Conservation (phyloP, 2,888 invertebrate species). For the Dicyrtomina minuta region DNA sequence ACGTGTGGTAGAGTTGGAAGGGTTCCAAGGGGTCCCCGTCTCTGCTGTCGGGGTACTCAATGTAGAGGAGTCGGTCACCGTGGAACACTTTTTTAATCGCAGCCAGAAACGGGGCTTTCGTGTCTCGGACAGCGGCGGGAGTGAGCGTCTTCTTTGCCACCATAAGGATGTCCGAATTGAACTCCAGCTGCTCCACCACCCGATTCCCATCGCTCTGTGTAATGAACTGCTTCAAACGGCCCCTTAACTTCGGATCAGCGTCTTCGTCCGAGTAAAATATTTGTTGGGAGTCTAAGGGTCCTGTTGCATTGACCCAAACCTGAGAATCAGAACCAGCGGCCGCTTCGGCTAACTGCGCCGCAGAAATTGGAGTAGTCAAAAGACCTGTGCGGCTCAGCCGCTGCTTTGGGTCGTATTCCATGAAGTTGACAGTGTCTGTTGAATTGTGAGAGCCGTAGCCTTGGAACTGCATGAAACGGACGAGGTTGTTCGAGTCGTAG, state of each 20-base stretch:
- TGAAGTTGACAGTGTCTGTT: neutral
- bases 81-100: neutral
- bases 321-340: too few species aligned
- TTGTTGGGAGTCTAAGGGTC: too few species aligned
- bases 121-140: too few species aligned
- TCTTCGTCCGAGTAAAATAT: slow-evolving; percentile 2
- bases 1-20: neutral
- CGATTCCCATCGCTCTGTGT: too few species aligned
- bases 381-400: too few species aligned
- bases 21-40: too few species aligned
- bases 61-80: neutral
- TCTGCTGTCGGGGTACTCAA: too few species aligned
- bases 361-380: neutral
- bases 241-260: neutral
- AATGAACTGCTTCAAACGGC: neutral
- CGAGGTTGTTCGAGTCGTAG: too few species aligned
- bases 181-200: neutral
- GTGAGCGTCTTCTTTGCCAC: neutral
- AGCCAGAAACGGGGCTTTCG: neutral
- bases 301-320: too few species aligned
- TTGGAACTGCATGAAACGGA: too few species aligned
- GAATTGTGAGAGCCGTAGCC: too few species aligned
- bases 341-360: too few species aligned
- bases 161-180: neutral
- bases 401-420: neutral